Evolutionary conservation across 1,140 invertebrate genomes (phyloP), one percentile per base, ranked within the genome.

Genomic region (Oedothorax gibbosus): DNA sequence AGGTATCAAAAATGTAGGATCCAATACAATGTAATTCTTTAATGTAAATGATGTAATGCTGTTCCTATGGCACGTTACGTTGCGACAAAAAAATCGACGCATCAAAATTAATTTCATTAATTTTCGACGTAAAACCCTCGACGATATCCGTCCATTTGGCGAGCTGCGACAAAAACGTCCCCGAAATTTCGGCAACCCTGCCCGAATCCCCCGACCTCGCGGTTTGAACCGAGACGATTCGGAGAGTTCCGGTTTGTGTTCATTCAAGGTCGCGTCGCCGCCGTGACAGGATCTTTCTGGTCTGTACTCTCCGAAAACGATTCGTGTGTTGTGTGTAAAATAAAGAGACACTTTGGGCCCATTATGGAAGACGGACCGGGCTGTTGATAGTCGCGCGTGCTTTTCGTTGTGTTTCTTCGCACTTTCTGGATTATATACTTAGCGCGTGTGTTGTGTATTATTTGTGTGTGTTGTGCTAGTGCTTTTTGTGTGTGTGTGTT

Each of bases 211-310:
- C 20, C 78, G 64, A 66, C 78, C 80, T 69, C 66, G 53, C 66
- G 80, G 66, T 82, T 81, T 82, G 68, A 82, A 82, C 68, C 80
- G 80, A 82, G 69, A 82, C 80, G 80, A 57, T 82, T 82, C 68
- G 49, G 62, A 56, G 81, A 84, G 81, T 84, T 84, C 81, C 81
- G 81, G 81, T 84, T 84, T 75, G 81, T 62, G 54, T 84, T 75
- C 81, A 84, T 84, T 84, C 81, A 84, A 84, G 81, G 81, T 84
- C 81, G 81, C 69, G 65, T 50, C 57, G 20, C 81, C 20, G 71
- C 51, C 20, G 62, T 49, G 66, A 82, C n/a, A 21, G 78, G 66
- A 21, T 20, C 49, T 21, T 56, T 21, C 35, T 35, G 35, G 35
- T 35, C 35, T 53, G 35, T 35, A 18, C 56, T 62, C 73, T n/a